phyloP scores from a whole-genome alignment of 1,140 invertebrate species.

The Watersipora subatra region DNA sequence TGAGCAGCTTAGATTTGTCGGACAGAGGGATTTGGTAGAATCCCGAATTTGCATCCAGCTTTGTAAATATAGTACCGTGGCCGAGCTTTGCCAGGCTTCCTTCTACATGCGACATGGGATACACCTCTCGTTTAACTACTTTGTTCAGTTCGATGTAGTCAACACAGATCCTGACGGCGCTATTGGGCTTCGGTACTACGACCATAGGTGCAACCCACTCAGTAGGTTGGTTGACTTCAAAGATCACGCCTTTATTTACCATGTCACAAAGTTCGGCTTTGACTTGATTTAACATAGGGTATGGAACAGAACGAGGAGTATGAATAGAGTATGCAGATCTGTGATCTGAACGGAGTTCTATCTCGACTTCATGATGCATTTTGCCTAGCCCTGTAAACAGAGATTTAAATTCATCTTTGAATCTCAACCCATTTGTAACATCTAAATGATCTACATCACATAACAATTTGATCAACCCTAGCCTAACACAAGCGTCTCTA shows the following conservation, averaged over 20 bases:
- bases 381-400: background rate
- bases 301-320: slow-evolving; percentile 22
- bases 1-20: slow-evolving; percentile 18
- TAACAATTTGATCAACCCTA: background rate
- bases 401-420: background rate
- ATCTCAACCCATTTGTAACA: too few species aligned
- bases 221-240: slow-evolving; percentile 15
- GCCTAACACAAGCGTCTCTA: background rate
- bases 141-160: slow-evolving; percentile 21
- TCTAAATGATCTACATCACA: background rate
- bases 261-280: slow-evolving; percentile 24
- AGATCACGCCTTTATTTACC: slow-evolving; percentile 18
- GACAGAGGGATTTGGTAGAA: slow-evolving; percentile 2
- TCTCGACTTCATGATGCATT: background rate
- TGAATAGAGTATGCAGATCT: slow-evolving; percentile 14
- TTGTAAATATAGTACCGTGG: background rate
- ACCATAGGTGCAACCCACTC: slow-evolving; percentile 19
- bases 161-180: slow-evolving; percentile 35
- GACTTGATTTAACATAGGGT: slow-evolving; percentile 20
- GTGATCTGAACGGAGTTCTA: background rate
- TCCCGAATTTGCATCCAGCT: background rate
- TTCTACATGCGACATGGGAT: background rate
- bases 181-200: slow-evolving; percentile 13
- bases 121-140: background rate
- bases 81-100: background rate